Conservation (phyloP, 2,888 invertebrate species). For the Neria commutata region DNA sequence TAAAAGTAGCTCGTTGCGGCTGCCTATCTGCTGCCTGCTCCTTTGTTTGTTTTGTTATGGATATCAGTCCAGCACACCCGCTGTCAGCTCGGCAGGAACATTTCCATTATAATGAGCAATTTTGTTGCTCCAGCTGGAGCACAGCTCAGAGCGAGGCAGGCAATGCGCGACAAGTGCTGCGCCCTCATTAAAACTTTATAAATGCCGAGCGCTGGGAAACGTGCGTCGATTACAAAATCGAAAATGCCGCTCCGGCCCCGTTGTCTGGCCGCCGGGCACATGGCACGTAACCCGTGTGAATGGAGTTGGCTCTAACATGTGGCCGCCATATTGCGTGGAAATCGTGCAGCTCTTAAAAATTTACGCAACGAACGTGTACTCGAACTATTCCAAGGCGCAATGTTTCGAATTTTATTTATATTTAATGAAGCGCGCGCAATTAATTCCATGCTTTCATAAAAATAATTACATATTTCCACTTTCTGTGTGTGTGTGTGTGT, state of each 20-base stretch:
- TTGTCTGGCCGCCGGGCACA: too few species aligned
- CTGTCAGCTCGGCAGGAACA: too few species aligned
- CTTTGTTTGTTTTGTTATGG: too few species aligned
- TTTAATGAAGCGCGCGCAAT: neutral
- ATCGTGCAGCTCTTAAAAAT: neutral
- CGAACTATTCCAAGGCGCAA: neutral
- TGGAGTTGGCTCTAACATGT: neutral
- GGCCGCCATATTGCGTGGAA: neutral
- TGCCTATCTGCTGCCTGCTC: too few species aligned
- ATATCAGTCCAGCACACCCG: too few species aligned
- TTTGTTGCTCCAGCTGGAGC: neutral
- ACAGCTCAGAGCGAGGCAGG: neutral
- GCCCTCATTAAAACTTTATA: conserved; percentile 53
- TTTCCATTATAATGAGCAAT: neutral
- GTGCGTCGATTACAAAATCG: conserved; percentile 39
- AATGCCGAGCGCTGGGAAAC: conserved; percentile 45
- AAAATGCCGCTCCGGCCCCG: neutral
- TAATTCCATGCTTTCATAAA: neutral
- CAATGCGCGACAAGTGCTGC: conserved; percentile 35
- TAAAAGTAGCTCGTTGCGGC: too few species aligned
- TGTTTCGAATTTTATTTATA: neutral
- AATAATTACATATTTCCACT: neutral
- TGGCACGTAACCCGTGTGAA: neutral
- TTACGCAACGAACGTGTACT: neutral
- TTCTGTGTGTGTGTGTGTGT: too few species aligned